These are phyloP conservation scores for Dipodomys stephensi DNA, from an alignment of 2,113 vertebrate species.

Conservation along the genomic window DNA sequence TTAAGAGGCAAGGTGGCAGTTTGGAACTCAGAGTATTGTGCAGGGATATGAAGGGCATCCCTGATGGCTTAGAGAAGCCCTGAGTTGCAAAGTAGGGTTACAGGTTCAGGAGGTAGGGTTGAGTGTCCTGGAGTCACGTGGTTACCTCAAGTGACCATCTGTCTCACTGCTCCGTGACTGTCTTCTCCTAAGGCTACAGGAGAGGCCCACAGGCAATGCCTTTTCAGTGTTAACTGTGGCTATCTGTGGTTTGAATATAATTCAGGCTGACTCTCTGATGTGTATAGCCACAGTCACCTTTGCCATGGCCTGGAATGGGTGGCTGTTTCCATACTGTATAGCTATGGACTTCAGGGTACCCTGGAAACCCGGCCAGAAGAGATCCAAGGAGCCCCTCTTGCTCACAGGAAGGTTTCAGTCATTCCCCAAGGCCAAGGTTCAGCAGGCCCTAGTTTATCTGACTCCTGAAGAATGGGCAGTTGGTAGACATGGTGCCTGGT, in stretches of 20 bases:
- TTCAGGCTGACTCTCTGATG: neutral
- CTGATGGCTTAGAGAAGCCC: too few species aligned
- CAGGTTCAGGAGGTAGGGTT: too few species aligned
- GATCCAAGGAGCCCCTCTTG: fast-evolving
- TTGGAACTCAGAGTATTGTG: too few species aligned
- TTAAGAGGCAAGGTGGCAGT: too few species aligned
- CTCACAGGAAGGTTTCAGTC: neutral
- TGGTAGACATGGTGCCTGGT: neutral
- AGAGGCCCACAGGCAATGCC: neutral
- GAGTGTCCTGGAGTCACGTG: too few species aligned
- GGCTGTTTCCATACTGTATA: fast-evolving
- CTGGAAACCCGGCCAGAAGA: neutral
- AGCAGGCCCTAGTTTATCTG: neutral
- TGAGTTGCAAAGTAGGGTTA: neutral
- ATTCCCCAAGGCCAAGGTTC: neutral
- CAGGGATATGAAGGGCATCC: too few species aligned
- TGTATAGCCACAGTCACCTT: too few species aligned
- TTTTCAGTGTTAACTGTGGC: neutral
- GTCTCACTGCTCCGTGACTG: too few species aligned
- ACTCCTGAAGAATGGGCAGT: neutral
- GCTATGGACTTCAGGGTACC: neutral
- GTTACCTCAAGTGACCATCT: too few species aligned
- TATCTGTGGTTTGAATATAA: neutral
- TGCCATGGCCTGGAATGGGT: neutral
- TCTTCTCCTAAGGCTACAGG: too few species aligned